These are phyloP conservation scores for Elegia similella DNA, from an alignment of 2,888 invertebrate species.

Conservation along the genomic window DNA sequence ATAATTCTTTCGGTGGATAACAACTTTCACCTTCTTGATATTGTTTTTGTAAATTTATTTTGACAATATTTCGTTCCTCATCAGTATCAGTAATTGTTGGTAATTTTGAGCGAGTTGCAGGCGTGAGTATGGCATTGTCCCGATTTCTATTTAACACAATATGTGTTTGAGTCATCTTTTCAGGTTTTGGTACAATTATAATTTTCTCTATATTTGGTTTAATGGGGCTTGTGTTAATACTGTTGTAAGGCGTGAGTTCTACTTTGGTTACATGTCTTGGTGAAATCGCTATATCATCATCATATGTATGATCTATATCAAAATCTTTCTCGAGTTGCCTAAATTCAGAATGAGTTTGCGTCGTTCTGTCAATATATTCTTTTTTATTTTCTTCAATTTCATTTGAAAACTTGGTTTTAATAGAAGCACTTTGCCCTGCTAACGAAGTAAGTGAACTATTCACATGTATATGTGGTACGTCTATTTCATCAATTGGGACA, in stretches of 20 bases:
- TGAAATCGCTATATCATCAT: neutral
- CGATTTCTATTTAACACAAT: neutral
- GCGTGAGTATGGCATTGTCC: neutral
- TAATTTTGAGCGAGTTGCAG: neutral
- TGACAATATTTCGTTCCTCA: neutral
- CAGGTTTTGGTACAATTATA: slow-evolving; percentile 16
- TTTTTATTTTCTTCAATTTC: neutral
- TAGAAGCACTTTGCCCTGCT: no score
- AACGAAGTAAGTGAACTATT: neutral
- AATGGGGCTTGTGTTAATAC: neutral
- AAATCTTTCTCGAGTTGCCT: neutral
- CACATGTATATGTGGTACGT: neutral
- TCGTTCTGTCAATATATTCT: neutral
- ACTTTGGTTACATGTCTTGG: neutral
- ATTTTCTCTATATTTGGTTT: slow-evolving; percentile 1
- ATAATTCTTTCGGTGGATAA: neutral
- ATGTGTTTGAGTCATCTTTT: slow-evolving; percentile 18
- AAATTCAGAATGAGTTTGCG: neutral
- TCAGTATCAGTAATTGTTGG: neutral
- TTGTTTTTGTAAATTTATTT: neutral
- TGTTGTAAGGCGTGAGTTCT: neutral
- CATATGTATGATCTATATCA: neutral
- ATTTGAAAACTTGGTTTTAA: neutral
- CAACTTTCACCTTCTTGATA: neutral
- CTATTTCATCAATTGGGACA: neutral